Percentiles rank a stretch among this genome's conserved stretches.
Conservation (phyloP, 2,888 invertebrate genomes). For the Podotricha telesiphe region DNA sequence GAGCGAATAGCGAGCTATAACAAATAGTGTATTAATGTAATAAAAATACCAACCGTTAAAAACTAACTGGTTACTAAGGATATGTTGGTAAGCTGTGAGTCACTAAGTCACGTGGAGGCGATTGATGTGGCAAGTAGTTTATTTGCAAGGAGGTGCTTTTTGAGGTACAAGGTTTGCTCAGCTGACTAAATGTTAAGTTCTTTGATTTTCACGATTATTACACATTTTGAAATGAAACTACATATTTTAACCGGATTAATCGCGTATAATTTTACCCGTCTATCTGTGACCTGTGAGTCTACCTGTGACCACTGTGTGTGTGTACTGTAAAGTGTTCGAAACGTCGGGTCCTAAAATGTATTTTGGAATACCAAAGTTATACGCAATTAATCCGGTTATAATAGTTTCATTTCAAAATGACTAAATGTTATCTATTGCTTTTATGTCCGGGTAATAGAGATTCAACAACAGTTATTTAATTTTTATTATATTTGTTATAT, state of each 20-base stretch:
- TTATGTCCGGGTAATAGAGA: slow-evolving; percentile 1
- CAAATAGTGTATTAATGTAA: slow-evolving; percentile 42
- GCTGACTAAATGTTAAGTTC: not conserved
- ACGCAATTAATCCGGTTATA: too few relatives aligned
- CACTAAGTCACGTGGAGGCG: slow-evolving; percentile 41
- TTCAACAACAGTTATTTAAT: not conserved
- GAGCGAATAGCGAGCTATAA: slow-evolving; percentile 28
- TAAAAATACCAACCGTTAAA: slow-evolving; percentile 43
- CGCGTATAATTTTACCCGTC: too few relatives aligned
- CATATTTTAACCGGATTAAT: too few relatives aligned
- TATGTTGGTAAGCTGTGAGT: slow-evolving; percentile 38
- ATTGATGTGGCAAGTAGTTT: slow-evolving; percentile 19
- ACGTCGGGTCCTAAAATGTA: too few relatives aligned
- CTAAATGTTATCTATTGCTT: not conserved
- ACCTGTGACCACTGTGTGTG: too few relatives aligned
- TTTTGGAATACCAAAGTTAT: too few relatives aligned
- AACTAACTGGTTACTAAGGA: slow-evolving; percentile 38
- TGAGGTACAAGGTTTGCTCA: too few relatives aligned
- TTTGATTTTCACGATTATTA: too few relatives aligned
- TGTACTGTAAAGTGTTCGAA: too few relatives aligned
- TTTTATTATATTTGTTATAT: not conserved
- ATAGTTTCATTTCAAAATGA: too few relatives aligned
- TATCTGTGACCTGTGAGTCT: too few relatives aligned
- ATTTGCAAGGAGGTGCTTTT: not conserved
- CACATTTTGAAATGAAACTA: too few relatives aligned